Percentiles rank a stretch among this genome's conserved stretches.
Conservation (phyloP, 2,888 invertebrate species). For the Lissonota sp. region DNA sequence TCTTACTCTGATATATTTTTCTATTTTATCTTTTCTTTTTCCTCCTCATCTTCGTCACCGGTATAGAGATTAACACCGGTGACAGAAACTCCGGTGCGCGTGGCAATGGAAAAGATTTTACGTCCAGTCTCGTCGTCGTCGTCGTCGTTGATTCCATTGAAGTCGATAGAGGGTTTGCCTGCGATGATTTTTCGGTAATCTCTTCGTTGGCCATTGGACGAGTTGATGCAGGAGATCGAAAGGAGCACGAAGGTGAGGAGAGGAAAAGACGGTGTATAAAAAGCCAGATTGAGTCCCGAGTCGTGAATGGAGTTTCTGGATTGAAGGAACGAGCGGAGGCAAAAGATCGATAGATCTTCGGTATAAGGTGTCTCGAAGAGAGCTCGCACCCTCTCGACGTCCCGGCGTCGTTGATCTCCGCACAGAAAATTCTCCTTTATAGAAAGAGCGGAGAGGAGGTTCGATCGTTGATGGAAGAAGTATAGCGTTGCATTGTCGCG, state of each 20-base stretch:
- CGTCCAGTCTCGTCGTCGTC: conserved; percentile 3
- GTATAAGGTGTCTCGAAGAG: conserved; percentile 32
- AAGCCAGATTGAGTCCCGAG: conserved; percentile 64
- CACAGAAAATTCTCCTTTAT: conserved; percentile 14
- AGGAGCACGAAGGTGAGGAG: background rate
- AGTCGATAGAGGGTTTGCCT: background rate
- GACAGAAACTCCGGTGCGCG: background rate
- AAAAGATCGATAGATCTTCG: conserved; percentile 57
- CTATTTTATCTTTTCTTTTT: conserved; percentile 21
- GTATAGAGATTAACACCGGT: conserved; percentile 25
- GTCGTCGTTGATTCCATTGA: background rate
- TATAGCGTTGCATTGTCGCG: conserved; percentile 74
- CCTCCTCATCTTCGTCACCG: conserved; percentile 34
- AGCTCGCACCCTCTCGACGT: conserved; percentile 18
- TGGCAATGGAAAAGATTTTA: conserved; percentile 24
- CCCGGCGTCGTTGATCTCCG: conserved; percentile 8
- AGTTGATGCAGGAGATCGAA: conserved; percentile 5
- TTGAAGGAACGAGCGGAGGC: background rate
- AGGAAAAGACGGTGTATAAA: conserved; percentile 19
- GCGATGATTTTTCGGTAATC: conserved; percentile 72
- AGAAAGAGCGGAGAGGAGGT: conserved; percentile 42
- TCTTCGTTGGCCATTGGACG: conserved; percentile 35
- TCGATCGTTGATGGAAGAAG: conserved; percentile 58
- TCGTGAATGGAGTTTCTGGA: conserved; percentile 64
- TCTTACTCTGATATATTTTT: conserved; percentile 3